A percentile compares a stretch with the other conserved stretches of the same genome.
phyloP scores from a whole-genome alignment of 37 sponge, comb jelly and placozoan genomes.

The Crambe crambe region DNA sequence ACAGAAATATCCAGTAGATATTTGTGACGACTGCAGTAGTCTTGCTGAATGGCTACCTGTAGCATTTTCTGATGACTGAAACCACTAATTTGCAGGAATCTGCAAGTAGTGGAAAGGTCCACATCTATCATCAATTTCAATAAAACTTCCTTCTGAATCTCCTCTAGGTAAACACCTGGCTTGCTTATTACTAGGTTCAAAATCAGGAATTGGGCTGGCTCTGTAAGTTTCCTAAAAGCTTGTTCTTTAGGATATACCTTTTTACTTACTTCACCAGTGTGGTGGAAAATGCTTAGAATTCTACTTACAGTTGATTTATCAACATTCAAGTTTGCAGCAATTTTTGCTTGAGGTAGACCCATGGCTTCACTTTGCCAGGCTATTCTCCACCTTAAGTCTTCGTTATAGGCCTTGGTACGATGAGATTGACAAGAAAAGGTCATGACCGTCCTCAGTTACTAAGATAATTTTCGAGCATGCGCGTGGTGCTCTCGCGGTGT shows the following conservation, averaged over 20 bases:
- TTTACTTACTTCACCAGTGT: constrained; percentile 23
- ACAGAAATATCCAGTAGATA: no score
- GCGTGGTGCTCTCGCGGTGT: no score
- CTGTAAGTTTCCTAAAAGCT: constrained; percentile 21
- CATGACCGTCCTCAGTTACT: no score
- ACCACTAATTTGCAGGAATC: constrained; percentile 9
- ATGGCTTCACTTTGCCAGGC: no score
- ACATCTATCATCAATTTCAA: not conserved
- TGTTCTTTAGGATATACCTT: constrained; percentile 3
- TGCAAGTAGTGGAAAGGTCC: constrained; percentile 9
- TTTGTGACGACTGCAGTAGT: no score
- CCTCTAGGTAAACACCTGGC: constrained; percentile 24
- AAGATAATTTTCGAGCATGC: no score
- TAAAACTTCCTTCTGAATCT: constrained; percentile 11
- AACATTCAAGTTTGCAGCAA: no score
- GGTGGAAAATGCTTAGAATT: not conserved
- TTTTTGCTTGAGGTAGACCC: no score
- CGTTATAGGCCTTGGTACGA: no score
- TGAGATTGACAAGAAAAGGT: no score
- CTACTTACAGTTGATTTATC: constrained; percentile 21
- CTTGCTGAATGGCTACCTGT: no score
- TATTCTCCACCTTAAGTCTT: no score
- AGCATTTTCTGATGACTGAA: constrained; percentile 21
- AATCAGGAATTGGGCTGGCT: constrained; percentile 14
- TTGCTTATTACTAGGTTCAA: constrained; percentile 5